Percentiles rank a stretch among this genome's conserved stretches.
These are phyloP conservation scores for Drosophila neotestacea DNA, from an alignment of 2,888 invertebrate genomes.

Conservation along the genomic window DNA sequence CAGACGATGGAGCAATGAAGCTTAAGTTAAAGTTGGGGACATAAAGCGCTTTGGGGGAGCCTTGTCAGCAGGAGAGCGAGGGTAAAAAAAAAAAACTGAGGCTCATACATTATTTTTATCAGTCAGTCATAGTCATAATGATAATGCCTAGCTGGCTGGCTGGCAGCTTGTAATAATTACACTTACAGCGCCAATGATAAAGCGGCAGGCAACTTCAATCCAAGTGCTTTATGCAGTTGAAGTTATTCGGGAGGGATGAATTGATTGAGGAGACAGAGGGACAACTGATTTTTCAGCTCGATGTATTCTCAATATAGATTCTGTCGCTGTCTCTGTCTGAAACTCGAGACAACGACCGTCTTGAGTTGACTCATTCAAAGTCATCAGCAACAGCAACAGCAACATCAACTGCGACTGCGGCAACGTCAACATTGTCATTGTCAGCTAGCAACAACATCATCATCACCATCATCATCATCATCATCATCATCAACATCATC, in stretches of 20 bases:
- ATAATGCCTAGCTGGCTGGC: slow-evolving; percentile 44
- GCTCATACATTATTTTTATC: slow-evolving; percentile 71
- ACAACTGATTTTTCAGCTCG: slow-evolving; percentile 40
- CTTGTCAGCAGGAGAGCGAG: slow-evolving; percentile 15
- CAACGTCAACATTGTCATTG: slow-evolving; percentile 63
- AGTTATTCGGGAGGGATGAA: slow-evolving; percentile 6
- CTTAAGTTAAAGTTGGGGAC: slow-evolving; percentile 43
- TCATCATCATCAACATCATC: slow-evolving; percentile 1
- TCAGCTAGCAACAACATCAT: slow-evolving; percentile 44
- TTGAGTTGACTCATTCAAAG: slow-evolving; percentile 69
- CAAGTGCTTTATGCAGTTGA: slow-evolving; percentile 23
- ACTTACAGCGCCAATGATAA: slow-evolving; percentile 47
- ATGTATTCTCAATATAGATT: slow-evolving; percentile 45
- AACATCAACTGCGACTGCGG: slow-evolving; percentile 39
- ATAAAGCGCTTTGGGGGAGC: slow-evolving; percentile 45
- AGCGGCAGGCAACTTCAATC: slow-evolving; percentile 19
- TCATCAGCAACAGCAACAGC: slow-evolving; percentile 61
- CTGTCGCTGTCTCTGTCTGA: background rate
- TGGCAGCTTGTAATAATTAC: slow-evolving; percentile 60
- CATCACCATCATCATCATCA: slow-evolving; percentile 13
- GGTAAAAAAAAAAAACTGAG: background rate
- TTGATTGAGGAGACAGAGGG: background rate
- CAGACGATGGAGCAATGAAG: slow-evolving; percentile 34
- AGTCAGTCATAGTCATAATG: slow-evolving; percentile 63
- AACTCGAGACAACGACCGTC: slow-evolving; percentile 8